Evolutionary conservation across 2,888 invertebrate genomes (phyloP).

Genomic region (Cheilosia grossa): DNA sequence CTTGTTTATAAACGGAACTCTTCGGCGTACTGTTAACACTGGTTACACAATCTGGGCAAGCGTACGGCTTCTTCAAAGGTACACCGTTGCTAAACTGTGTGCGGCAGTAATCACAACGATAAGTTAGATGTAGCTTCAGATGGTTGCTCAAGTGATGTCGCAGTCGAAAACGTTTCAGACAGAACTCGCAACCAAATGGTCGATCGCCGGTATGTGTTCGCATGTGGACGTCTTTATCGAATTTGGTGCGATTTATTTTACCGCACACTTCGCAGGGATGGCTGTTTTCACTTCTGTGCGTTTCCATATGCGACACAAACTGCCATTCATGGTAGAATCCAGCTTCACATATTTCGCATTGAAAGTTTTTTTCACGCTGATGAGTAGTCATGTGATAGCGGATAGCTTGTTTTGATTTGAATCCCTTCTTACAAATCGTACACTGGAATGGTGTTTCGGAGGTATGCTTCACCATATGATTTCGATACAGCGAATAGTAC

Average conservation of each 20-base stretch:
- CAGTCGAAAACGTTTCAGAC: conserved; percentile 78
- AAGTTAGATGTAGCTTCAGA: conserved; percentile 77
- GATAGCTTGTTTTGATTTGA: conserved; percentile 78
- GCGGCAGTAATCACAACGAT: conserved; percentile 77
- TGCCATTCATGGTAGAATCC: conserved; percentile 79
- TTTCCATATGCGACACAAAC: conserved; percentile 77
- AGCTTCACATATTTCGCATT: conserved; percentile 84
- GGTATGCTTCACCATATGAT: conserved; percentile 79
- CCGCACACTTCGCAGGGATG: conserved; percentile 78
- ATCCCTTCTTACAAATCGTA: conserved; percentile 77
- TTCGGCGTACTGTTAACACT: conserved; percentile 3
- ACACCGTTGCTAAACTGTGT: conserved; percentile 77
- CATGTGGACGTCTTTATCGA: conserved; percentile 79
- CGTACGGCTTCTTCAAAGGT: conserved; percentile 77
- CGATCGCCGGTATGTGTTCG: conserved; percentile 85
- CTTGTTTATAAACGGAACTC: conserved; percentile 1
- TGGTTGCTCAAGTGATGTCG: conserved; percentile 78
- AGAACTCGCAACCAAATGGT: conserved; percentile 82
- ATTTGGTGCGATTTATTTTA: conserved; percentile 76
- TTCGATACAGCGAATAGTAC: conserved; percentile 77
- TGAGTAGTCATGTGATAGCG: conserved; percentile 78
- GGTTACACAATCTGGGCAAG: conserved; percentile 74
- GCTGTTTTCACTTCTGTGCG: conserved; percentile 76
- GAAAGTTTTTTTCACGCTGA: conserved; percentile 76
- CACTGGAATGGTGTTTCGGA: conserved; percentile 78